These are phyloP conservation scores for Heteromormyrus szaboi DNA, from an alignment of 2,797 vertebrate species.

Conservation along the genomic window DNA sequence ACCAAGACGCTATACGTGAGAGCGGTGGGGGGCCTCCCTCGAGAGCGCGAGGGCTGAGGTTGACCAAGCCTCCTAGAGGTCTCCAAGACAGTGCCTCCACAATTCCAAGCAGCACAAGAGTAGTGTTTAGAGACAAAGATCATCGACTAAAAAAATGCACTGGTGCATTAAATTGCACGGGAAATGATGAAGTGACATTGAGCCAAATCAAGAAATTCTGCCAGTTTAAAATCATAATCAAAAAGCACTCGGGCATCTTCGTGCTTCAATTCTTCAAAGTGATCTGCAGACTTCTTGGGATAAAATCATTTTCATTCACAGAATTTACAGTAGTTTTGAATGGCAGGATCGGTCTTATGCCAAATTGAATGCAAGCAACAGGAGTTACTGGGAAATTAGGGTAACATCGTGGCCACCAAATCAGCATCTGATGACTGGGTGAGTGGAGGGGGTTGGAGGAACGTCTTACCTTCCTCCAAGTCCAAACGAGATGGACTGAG, in stretches of 20 bases:
- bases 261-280: neutral
- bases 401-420: neutral
- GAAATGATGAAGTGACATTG: neutral
- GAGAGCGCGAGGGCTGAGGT: conserved; percentile 23
- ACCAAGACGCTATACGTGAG: conserved; percentile 59
- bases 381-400: neutral
- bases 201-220: neutral
- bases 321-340: neutral
- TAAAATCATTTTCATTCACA: neutral
- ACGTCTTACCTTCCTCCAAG: conserved; percentile 24
- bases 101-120: conserved; percentile 1
- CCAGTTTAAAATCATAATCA: neutral
- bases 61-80: conserved; percentile 14
- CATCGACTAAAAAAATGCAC: neutral
- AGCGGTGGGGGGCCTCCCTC: conserved; percentile 30
- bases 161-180: neutral
- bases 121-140: neutral
- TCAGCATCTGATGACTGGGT: neutral
- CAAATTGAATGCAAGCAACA: neutral
- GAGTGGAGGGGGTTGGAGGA: neutral
- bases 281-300: neutral
- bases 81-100: conserved; percentile 20
- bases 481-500: neutral
- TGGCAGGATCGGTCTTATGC: neutral
- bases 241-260: neutral